These are phyloP conservation scores for Ciconia stormi DNA, from an alignment of 2,113 vertebrate genomes.

Conservation along the genomic window DNA sequence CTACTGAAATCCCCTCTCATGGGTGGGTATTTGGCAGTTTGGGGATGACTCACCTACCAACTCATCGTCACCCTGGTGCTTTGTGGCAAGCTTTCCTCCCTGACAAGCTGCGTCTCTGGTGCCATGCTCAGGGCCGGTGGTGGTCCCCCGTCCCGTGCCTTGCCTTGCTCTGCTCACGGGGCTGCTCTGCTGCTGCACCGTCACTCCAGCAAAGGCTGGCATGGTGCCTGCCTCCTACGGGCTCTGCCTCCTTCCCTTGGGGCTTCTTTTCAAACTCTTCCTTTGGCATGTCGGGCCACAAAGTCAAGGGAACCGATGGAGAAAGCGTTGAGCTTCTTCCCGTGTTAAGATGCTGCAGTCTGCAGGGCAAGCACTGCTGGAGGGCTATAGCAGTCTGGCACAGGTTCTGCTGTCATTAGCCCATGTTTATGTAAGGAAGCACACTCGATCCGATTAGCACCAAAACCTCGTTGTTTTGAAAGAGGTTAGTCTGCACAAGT, in stretches of 20 bases:
- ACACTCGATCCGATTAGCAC: fast-evolving
- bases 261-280: background rate
- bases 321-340: background rate
- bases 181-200: background rate
- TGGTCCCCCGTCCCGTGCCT: fast-evolving
- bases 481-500: no score
- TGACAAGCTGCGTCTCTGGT: background rate
- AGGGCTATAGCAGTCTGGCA: fast-evolving
- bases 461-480: no score
- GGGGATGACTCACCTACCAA: background rate
- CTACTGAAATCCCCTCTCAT: background rate
- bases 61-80: background rate
- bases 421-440: fast-evolving
- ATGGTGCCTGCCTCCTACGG: fast-evolving
- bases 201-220: background rate
- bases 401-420: background rate
- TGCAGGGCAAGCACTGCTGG: background rate
- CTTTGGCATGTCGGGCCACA: background rate
- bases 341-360: fast-evolving
- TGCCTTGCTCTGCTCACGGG: background rate
- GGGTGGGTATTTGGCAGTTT: background rate
- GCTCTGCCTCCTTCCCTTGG: background rate
- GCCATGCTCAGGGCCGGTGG: no score
- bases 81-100: background rate
- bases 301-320: background rate